Percentiles rank a stretch among this genome's conserved stretches.
These are phyloP conservation scores for Pachyuromys duprasi DNA, from an alignment of 2,797 vertebrate species.

Conservation along the genomic window DNA sequence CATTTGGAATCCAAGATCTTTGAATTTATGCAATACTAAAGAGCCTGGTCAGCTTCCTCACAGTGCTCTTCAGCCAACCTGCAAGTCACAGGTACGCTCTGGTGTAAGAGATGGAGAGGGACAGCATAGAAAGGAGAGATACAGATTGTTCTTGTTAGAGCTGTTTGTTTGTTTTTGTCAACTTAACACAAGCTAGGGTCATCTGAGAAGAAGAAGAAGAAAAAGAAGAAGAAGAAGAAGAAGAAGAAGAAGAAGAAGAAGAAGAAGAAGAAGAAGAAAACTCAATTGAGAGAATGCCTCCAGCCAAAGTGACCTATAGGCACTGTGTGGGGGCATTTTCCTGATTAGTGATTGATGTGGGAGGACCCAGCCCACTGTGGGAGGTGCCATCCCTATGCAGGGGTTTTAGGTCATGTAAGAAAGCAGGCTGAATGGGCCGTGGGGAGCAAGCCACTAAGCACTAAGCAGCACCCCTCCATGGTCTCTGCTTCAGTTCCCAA, in stretches of 20 bases:
- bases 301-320: neutral
- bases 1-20: constrained; percentile 16
- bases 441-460: neutral
- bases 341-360: too few relatives aligned
- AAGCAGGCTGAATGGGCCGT: neutral
- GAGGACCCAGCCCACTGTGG: neutral
- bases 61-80: neutral
- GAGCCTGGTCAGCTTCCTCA: neutral
- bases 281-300: neutral
- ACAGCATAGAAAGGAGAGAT: neutral
- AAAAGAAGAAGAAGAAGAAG: too few relatives aligned
- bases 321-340: neutral
- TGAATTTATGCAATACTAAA: neutral
- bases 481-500: neutral
- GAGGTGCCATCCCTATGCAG: too few relatives aligned
- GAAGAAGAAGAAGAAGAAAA: too few relatives aligned
- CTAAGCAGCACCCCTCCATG: neutral
- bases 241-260: too few relatives aligned
- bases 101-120: neutral
- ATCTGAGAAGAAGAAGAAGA: neutral
- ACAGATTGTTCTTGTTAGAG: neutral
- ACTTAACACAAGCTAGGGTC: neutral
- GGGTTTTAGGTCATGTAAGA: neutral
- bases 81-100: constrained; percentile 28
- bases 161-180: neutral